phyloP scores from a whole-genome alignment of 2,113 vertebrate genomes.

The Genyomyrus donnyi region DNA sequence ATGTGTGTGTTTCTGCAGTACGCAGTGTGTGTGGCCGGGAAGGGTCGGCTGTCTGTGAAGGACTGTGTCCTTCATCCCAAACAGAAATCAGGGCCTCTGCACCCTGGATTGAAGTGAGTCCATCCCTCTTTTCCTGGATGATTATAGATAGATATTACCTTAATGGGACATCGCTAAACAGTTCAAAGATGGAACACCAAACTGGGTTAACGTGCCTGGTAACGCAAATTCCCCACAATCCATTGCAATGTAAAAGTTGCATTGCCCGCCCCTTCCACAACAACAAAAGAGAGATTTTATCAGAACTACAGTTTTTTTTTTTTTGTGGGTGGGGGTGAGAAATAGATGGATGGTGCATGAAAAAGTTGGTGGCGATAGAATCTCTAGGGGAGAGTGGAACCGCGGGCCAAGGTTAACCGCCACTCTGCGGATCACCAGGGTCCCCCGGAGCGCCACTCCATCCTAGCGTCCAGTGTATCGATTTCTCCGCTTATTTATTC shows the following conservation, averaged over 20 bases:
- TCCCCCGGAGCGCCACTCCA: slow-evolving; percentile 22
- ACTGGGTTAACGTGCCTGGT: neutral
- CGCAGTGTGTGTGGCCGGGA: slow-evolving; percentile 41
- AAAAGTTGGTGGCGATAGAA: slow-evolving; percentile 29
- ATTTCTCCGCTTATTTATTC: slow-evolving; percentile 49
- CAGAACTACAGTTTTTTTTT: neutral
- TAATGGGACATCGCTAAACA: neutral
- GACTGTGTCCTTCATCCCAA: slow-evolving; percentile 37
- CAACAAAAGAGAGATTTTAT: neutral
- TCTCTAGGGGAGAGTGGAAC: slow-evolving; percentile 35
- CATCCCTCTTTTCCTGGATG: neutral
- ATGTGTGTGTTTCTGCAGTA: slow-evolving; percentile 52
- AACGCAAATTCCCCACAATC: neutral
- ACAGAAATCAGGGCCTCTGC: neutral
- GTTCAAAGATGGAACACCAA: neutral
- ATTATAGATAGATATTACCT: neutral
- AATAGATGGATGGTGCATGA: slow-evolving; percentile 21
- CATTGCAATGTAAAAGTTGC: neutral
- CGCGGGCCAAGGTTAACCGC: slow-evolving; percentile 43
- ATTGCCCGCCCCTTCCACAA: neutral
- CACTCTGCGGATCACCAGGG: slow-evolving; percentile 30
- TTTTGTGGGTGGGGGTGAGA: neutral
- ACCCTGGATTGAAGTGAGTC: neutral
- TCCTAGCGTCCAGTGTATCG: slow-evolving; percentile 46
- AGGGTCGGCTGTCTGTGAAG: slow-evolving; percentile 26